Evolutionary conservation across 1,140 invertebrate species (phyloP).

Genomic region (Pseudobourletiella spinata): DNA sequence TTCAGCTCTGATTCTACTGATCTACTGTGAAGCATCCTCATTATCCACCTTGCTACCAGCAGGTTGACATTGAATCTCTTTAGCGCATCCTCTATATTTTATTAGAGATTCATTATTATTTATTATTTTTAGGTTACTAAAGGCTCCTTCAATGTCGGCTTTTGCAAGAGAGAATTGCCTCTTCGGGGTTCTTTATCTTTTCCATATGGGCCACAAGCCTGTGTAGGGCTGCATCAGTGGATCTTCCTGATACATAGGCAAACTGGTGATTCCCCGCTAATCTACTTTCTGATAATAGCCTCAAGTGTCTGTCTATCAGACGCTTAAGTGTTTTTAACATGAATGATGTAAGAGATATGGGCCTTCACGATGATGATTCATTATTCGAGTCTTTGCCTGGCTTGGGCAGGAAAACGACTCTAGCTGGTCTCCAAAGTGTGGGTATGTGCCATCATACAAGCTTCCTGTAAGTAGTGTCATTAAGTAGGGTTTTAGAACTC

Average conservation of each 20-base stretch:
- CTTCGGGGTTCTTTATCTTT: neutral
- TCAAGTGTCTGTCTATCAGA: conserved; percentile 15
- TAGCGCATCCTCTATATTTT: no score
- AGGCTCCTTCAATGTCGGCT: conserved; percentile 20
- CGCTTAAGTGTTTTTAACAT: conserved; percentile 21
- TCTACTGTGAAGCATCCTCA: no score
- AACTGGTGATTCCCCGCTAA: conserved; percentile 9
- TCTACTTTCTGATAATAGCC: neutral
- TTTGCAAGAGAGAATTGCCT: conserved; percentile 7
- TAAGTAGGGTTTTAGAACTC: no score
- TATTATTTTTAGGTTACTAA: conserved; percentile 21
- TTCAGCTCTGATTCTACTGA: no score
- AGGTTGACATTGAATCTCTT: no score
- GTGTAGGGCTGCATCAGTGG: conserved; percentile 24
- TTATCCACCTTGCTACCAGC: neutral
- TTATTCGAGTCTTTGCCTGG: conserved; percentile 20
- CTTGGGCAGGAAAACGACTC: conserved; percentile 21
- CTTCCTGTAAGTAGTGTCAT: no score
- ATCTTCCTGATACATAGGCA: conserved; percentile 19
- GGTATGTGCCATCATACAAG: conserved; percentile 17
- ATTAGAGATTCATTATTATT: no score
- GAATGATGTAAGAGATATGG: conserved; percentile 27
- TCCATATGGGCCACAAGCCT: no score
- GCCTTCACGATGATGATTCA: conserved; percentile 6
- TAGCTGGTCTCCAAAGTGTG: neutral